phyloP scores from a whole-genome alignment of 30 jellyfish, hydroid and myxozoan genomes.

The Aurelia aurita region DNA sequence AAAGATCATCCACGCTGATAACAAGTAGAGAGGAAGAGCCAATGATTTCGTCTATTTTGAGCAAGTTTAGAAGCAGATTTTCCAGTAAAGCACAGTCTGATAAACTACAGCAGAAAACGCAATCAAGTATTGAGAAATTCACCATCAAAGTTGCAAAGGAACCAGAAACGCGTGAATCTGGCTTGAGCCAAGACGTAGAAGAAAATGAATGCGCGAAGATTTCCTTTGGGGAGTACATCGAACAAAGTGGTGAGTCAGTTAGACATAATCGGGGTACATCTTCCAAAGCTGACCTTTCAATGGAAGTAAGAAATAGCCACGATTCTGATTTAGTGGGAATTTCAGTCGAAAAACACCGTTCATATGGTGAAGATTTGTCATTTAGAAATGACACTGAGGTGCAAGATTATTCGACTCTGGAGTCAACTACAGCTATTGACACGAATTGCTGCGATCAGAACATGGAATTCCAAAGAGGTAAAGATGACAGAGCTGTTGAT shows the following conservation, averaged over 20 bases:
- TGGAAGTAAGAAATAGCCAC: neutral
- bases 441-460: neutral
- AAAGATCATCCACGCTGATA: neutral
- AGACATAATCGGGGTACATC: neutral
- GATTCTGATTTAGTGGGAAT: neutral
- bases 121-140: constrained; percentile 43
- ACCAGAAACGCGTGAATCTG: neutral
- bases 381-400: neutral
- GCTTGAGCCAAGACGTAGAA: neutral
- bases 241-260: too few species aligned
- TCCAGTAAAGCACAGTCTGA: neutral
- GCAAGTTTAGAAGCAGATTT: constrained; percentile 31
- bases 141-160: constrained; percentile 16
- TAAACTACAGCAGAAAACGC: neutral
- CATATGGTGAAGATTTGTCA: neutral
- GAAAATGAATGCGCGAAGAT: neutral
- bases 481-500: neutral
- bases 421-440: neutral
- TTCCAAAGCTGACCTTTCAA: neutral
- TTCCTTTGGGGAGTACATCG: too few species aligned
- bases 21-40: neutral
- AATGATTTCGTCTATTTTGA: constrained; percentile 27
- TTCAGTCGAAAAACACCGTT: neutral
- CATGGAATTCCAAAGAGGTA: neutral
- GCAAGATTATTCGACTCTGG: neutral